phyloP scores from a whole-genome alignment of 2,888 invertebrate genomes.

The Cheilosia vulpina region DNA sequence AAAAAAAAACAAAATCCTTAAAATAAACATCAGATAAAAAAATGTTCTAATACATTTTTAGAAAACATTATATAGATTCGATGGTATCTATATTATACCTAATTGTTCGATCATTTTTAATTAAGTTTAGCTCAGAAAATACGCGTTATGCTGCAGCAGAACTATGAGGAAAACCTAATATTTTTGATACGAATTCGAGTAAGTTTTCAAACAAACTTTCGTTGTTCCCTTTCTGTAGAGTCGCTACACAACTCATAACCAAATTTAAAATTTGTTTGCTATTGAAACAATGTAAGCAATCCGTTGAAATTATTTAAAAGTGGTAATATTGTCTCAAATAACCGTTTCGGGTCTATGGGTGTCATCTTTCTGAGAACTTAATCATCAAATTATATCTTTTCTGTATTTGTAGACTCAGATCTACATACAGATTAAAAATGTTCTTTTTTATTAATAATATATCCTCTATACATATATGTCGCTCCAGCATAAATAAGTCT shows the following conservation, averaged over 20 bases:
- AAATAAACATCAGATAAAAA: too few species aligned
- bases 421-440: neutral
- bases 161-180: constrained; percentile 4
- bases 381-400: neutral
- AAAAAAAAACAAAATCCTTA: too few species aligned
- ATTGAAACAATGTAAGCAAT: neutral
- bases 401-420: neutral
- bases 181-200: neutral
- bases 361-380: neutral
- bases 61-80: too few species aligned
- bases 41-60: too few species aligned
- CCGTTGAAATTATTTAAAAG: neutral
- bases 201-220: neutral
- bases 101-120: too few species aligned
- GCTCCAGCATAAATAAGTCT: too few species aligned
- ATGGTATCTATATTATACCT: too few species aligned
- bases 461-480: neutral
- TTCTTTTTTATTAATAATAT: neutral
- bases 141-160: too few species aligned
- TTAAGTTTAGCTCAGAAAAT: neutral
- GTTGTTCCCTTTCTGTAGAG: neutral
- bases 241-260: neutral
- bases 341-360: neutral
- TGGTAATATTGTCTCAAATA: neutral
- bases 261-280: neutral